These are phyloP conservation scores for Syrmaticus mikado DNA, from an alignment of 2,113 vertebrate genomes.

Conservation along the genomic window DNA sequence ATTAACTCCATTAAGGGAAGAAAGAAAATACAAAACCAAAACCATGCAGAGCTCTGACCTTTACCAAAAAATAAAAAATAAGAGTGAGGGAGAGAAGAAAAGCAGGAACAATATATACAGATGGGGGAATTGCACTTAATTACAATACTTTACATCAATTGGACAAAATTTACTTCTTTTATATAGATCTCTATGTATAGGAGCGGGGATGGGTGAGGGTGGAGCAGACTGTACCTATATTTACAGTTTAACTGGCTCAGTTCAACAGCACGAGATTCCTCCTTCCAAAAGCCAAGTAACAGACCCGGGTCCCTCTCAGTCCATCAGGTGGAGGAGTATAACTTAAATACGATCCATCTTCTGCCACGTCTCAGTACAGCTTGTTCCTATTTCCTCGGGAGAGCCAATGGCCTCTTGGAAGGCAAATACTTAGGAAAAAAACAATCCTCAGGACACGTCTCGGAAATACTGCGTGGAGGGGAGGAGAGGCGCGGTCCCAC, in stretches of 20 bases:
- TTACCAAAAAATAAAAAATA: conserved; percentile 56
- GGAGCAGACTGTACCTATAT: conserved; percentile 67
- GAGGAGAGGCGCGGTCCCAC: conserved; percentile 13
- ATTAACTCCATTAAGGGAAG: not conserved
- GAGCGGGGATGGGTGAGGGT: not conserved
- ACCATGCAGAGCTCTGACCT: conserved; percentile 58
- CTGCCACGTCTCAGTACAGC: conserved; percentile 4
- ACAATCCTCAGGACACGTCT: conserved; percentile 36
- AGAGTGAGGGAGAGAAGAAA: not conserved
- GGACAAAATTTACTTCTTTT: conserved; percentile 79
- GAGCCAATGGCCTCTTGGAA: conserved; percentile 18
- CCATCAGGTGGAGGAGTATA: conserved; percentile 49
- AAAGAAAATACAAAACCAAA: conserved; percentile 39
- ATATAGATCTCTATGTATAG: conserved; percentile 77
- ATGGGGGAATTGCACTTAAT: conserved; percentile 82
- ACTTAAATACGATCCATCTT: conserved; percentile 37
- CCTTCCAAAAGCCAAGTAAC: conserved; percentile 73
- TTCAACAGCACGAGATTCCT: conserved; percentile 73
- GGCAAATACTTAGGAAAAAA: conserved; percentile 21
- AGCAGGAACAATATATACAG: conserved; percentile 76
- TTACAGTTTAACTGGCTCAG: conserved; percentile 82
- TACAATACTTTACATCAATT: conserved; percentile 84
- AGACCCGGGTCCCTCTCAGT: conserved; percentile 75
- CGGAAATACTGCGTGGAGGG: conserved; percentile 72
- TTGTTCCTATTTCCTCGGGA: conserved; percentile 7